Conservation (phyloP, 2,797 vertebrate genomes). For the Tapera naevia region DNA sequence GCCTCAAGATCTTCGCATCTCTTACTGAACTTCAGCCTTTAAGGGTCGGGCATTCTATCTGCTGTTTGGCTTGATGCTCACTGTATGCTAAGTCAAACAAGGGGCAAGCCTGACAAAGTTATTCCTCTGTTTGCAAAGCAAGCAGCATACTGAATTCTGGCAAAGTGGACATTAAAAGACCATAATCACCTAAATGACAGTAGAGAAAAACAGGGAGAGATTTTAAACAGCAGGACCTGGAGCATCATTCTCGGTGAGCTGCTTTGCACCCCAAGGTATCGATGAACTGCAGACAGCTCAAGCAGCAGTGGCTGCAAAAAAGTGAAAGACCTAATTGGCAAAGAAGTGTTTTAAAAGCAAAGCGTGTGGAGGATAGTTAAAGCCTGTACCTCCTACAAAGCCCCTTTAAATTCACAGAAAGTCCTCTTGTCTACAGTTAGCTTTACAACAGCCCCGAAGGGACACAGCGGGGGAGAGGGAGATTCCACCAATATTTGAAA, state of each 20-base stretch:
- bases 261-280: not conserved
- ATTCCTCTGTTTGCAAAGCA: slow-evolving; percentile 36
- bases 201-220: not conserved
- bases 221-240: not conserved
- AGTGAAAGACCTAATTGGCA: not conserved
- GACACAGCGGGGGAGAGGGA: not conserved
- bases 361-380: not conserved
- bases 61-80: slow-evolving; percentile 38
- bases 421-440: not conserved
- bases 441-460: slow-evolving; percentile 15
- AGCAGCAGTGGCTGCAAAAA: not conserved
- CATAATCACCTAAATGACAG: not conserved
- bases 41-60: slow-evolving; percentile 32
- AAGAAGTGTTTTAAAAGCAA: not conserved
- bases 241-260: not conserved
- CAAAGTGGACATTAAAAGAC: not conserved
- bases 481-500: not conserved
- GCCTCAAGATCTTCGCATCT: slow-evolving; percentile 3
- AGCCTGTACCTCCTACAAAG: not conserved
- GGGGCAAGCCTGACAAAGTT: not conserved
- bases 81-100: slow-evolving; percentile 54
- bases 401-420: not conserved
- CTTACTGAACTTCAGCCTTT: not conserved
- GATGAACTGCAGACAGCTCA: not conserved
- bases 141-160: not conserved